Conservation (phyloP, 2,888 invertebrate genomes). For the Papilio demoleus region DNA sequence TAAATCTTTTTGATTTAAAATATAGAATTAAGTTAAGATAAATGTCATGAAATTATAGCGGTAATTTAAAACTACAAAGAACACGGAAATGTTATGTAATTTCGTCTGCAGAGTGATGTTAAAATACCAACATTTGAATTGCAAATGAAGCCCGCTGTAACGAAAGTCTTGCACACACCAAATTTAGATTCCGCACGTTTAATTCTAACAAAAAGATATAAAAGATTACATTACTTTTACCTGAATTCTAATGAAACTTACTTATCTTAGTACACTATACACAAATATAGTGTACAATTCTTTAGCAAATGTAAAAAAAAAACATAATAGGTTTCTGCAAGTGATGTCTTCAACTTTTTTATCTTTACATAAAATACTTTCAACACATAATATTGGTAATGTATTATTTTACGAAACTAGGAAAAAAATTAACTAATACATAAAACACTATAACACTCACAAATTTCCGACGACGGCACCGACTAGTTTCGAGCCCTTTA, state of each 20-base stretch:
- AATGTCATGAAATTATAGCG: neutral
- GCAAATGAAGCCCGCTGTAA: slow-evolving; percentile 13
- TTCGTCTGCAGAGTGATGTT: slow-evolving; percentile 1
- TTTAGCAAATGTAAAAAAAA: neutral
- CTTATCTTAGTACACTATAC: neutral
- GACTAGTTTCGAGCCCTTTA: too few species aligned
- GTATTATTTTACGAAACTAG: too few species aligned
- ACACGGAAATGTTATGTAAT: slow-evolving; percentile 22
- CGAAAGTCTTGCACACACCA: slow-evolving; percentile 1
- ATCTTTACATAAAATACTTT: too few species aligned
- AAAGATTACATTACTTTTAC: neutral
- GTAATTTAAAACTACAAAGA: slow-evolving; percentile 6
- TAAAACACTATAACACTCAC: too few species aligned
- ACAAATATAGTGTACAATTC: neutral
- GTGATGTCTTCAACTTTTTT: too few species aligned
- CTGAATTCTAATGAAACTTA: neutral
- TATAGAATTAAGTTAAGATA: neutral
- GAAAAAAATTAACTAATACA: too few species aligned
- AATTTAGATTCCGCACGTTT: slow-evolving; percentile 18
- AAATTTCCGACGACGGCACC: too few species aligned
- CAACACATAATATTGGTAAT: too few species aligned
- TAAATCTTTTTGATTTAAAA: neutral
- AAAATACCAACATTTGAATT: slow-evolving; percentile 26
- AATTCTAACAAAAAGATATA: slow-evolving; percentile 12
- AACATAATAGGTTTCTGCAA: too few species aligned